Conservation (phyloP, 2,888 invertebrate genomes). For the Endotricha flammealis region DNA sequence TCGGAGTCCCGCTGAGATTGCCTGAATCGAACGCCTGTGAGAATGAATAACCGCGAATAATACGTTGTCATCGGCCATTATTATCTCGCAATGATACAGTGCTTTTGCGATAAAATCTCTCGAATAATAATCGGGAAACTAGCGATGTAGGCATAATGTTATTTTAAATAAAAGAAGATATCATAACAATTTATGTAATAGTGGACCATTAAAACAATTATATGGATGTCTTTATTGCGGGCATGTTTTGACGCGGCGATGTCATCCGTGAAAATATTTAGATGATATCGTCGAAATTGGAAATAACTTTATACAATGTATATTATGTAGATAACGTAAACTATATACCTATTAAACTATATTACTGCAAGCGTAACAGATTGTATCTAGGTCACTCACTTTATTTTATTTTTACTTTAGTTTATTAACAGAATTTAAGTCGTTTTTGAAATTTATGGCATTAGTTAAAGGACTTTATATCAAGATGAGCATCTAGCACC, state of each 20-base stretch:
- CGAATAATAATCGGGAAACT: conserved; percentile 59
- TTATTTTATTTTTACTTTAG: too few species aligned
- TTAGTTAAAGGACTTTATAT: too few species aligned
- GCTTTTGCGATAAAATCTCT: conserved; percentile 72
- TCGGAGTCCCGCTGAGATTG: conserved; percentile 72
- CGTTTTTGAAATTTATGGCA: too few species aligned
- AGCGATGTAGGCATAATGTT: conserved; percentile 42
- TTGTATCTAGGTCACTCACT: neutral
- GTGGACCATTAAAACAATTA: conserved; percentile 57
- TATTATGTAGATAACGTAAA: conserved; percentile 25
- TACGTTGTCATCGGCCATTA: conserved; percentile 76
- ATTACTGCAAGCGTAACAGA: neutral
- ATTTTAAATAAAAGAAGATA: conserved; percentile 65
- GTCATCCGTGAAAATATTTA: conserved; percentile 50
- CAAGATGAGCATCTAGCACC: too few species aligned
- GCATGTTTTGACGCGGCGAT: conserved; percentile 39
- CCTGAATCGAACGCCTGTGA: conserved; percentile 55
- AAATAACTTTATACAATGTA: conserved; percentile 46
- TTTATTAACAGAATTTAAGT: too few species aligned
- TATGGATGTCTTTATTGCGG: conserved; percentile 60
- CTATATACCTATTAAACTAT: conserved; percentile 20
- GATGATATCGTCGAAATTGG: conserved; percentile 45
- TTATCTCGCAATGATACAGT: conserved; percentile 76
- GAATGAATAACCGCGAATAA: conserved; percentile 74
- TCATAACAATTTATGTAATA: conserved; percentile 53